Evolutionary conservation across 2,113 vertebrate species (phyloP).

Genomic region (rabbit (Oryctolagus cuniculus)): mOryCun1.1 NC_091438.1:34143001-34143500

Average conservation of each 20-base stretch:
- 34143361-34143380: neutral
- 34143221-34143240: neutral
- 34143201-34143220: neutral
- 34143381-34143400: neutral
- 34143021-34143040: neutral
- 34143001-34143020: neutral
- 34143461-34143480: neutral
- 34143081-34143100: neutral
- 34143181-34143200: neutral
- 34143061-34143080: neutral
- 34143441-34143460: neutral
- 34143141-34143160: too few species aligned
- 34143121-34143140: neutral
- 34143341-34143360: neutral
- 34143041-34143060: neutral
- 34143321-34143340: neutral
- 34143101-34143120: neutral
- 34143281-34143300: neutral
- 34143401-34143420: neutral
- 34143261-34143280: neutral
- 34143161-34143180: neutral
- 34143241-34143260: neutral
- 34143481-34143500: neutral
- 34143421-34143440: neutral
- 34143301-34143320: neutral